A percentile compares a stretch with the other conserved stretches of the same genome.
phyloP scores from a whole-genome alignment of 2,888 invertebrate genomes.

The Plutella xylostella region DNA sequence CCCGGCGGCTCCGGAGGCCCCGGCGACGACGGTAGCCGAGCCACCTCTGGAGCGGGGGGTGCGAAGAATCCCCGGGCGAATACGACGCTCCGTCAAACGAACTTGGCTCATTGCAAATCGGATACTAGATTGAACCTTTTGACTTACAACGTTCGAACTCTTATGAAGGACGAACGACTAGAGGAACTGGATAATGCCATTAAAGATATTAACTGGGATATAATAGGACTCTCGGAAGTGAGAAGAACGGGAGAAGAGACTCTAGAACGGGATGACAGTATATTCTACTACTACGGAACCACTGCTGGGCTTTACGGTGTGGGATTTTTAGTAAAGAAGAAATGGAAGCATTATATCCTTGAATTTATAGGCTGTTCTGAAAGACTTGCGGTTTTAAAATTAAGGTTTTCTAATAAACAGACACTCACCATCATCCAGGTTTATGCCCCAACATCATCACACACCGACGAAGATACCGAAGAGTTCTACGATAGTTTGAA shows the following conservation, averaged over 20 bases:
- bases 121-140: neutral
- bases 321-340: slow-evolving; percentile 13
- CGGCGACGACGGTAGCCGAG: too few species aligned
- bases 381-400: slow-evolving; percentile 7
- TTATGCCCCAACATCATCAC: neutral
- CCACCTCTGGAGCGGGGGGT: too few species aligned
- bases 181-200: slow-evolving; percentile 7
- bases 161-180: slow-evolving; percentile 5
- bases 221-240: slow-evolving; percentile 6
- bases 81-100: too few species aligned
- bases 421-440: neutral
- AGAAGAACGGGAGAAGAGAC: slow-evolving; percentile 2
- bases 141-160: neutral
- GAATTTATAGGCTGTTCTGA: slow-evolving; percentile 12
- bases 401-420: neutral
- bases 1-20: too few species aligned
- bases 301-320: slow-evolving; percentile 7
- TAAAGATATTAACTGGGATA: slow-evolving; percentile 1
- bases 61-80: too few species aligned
- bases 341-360: slow-evolving; percentile 11
- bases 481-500: neutral
- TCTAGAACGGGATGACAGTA: neutral
- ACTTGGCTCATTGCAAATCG: too few species aligned
- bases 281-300: slow-evolving; percentile 1
- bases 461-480: neutral